Conservation (phyloP, 2,888 invertebrate genomes). For the Eretmocerus hayati region DNA sequence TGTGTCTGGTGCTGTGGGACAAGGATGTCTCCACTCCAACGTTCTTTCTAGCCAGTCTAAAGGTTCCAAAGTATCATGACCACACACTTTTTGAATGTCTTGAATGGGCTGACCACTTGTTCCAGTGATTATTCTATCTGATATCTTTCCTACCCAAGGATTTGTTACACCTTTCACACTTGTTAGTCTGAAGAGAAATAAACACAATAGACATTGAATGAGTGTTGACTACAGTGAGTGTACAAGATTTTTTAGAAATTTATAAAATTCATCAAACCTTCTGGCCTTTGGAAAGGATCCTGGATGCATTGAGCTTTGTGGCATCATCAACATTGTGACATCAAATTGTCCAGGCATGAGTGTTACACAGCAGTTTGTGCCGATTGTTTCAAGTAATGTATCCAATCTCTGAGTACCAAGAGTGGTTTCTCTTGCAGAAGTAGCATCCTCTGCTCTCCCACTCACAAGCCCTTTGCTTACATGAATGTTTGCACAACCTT, state of each 20-base stretch:
- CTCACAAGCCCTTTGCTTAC: slow-evolving; percentile 25
- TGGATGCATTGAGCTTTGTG: slow-evolving; percentile 87
- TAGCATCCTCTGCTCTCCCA: slow-evolving; percentile 28
- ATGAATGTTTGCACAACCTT: slow-evolving; percentile 25
- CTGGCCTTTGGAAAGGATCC: slow-evolving; percentile 49
- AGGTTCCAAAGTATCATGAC: slow-evolving; percentile 51
- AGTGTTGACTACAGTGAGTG: not conserved
- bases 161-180: slow-evolving; percentile 78
- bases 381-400: slow-evolving; percentile 31
- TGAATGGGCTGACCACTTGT: slow-evolving; percentile 80
- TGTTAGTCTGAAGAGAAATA: slow-evolving; percentile 52
- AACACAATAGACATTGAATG: slow-evolving; percentile 4
- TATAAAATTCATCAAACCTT: slow-evolving; percentile 22
- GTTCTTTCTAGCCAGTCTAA: slow-evolving; percentile 72
- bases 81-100: slow-evolving; percentile 68
- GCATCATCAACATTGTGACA: slow-evolving; percentile 81
- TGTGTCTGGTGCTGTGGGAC: slow-evolving; percentile 93
- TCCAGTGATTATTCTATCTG: slow-evolving; percentile 34
- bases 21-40: slow-evolving; percentile 81
- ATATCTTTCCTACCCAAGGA: slow-evolving; percentile 55
- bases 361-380: slow-evolving; percentile 55
- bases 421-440: slow-evolving; percentile 27
- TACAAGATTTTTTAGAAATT: not conserved
- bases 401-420: slow-evolving; percentile 29
- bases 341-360: slow-evolving; percentile 91